A percentile compares a stretch with the other conserved stretches of the same genome.
Evolutionary conservation across 2,888 invertebrate species (phyloP).

Genomic region (Limnephilus auricula): DNA sequence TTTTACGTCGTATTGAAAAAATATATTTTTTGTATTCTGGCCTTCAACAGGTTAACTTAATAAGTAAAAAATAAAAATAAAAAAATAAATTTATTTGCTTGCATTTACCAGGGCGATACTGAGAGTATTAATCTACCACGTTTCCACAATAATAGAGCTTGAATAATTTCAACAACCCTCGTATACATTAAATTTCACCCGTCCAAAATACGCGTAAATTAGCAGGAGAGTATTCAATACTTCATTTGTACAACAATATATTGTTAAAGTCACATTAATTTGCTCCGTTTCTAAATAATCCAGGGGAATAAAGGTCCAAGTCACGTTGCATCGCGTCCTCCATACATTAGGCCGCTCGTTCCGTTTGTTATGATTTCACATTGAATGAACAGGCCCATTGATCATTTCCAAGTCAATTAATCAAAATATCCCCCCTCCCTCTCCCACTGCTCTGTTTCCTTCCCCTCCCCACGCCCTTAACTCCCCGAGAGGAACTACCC

Average conservation of each 20-base stretch:
- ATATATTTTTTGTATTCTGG: too few species aligned
- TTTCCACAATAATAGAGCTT: background rate
- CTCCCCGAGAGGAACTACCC: background rate
- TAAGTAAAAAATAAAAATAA: too few species aligned
- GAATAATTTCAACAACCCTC: background rate
- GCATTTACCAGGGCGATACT: too few species aligned
- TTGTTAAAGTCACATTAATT: background rate
- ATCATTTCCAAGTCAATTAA: conserved; percentile 47
- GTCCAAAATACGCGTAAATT: background rate
- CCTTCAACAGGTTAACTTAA: too few species aligned
- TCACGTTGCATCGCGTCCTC: background rate
- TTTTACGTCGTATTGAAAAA: too few species aligned
- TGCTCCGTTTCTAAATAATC: background rate
- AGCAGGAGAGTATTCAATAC: background rate
- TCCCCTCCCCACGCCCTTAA: background rate
- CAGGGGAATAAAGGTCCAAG: background rate
- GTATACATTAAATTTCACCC: background rate
- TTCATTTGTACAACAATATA: background rate
- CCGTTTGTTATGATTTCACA: conserved; percentile 40
- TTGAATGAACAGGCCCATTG: conserved; percentile 34
- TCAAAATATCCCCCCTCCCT: conserved; percentile 2
- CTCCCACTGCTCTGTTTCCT: background rate
- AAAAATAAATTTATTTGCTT: too few species aligned
- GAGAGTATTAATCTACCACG: too few species aligned
- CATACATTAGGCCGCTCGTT: background rate